Conservation (phyloP, 2,888 invertebrate genomes). For the Drosophila putrida region DNA sequence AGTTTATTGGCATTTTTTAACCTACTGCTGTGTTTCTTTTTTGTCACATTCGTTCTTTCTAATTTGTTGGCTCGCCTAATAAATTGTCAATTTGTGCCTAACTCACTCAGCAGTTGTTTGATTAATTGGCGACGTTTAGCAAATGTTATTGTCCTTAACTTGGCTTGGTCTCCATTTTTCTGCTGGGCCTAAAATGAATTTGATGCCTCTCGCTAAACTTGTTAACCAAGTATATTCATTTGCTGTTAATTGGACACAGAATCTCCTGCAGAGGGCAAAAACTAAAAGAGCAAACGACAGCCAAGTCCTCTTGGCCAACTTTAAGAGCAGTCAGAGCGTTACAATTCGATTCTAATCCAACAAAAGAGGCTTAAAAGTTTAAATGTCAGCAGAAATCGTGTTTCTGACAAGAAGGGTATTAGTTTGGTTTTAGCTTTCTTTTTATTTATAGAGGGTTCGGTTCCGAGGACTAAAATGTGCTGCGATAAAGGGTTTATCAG, state of each 20-base stretch:
- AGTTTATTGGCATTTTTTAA: conserved; percentile 16
- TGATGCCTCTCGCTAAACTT: conserved; percentile 15
- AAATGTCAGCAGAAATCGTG: conserved; percentile 11
- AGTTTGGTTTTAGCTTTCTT: not conserved
- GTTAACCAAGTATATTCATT: conserved; percentile 31
- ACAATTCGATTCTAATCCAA: conserved; percentile 16
- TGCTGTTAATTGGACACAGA: conserved; percentile 36
- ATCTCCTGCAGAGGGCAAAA: not conserved
- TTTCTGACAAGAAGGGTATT: conserved; percentile 5
- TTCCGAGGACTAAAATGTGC: not conserved
- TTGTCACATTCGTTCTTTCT: conserved; percentile 32
- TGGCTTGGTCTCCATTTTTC: conserved; percentile 8
- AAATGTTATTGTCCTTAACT: conserved; percentile 17
- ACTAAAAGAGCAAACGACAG: not conserved
- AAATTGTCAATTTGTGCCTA: conserved; percentile 63
- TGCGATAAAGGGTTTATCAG: conserved; percentile 26
- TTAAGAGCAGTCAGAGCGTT: conserved; percentile 14
- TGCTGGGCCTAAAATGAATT: conserved; percentile 1
- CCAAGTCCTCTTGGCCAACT: conserved; percentile 7
- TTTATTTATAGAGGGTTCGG: conserved; percentile 5
- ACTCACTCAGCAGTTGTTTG: conserved; percentile 59
- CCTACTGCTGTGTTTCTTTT: conserved; percentile 44
- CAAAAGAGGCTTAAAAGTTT: conserved; percentile 19
- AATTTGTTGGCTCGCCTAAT: conserved; percentile 52
- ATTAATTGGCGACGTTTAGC: conserved; percentile 56